Conservation (phyloP, 1,140 invertebrate species). For the Brachionus koreanus region DNA sequence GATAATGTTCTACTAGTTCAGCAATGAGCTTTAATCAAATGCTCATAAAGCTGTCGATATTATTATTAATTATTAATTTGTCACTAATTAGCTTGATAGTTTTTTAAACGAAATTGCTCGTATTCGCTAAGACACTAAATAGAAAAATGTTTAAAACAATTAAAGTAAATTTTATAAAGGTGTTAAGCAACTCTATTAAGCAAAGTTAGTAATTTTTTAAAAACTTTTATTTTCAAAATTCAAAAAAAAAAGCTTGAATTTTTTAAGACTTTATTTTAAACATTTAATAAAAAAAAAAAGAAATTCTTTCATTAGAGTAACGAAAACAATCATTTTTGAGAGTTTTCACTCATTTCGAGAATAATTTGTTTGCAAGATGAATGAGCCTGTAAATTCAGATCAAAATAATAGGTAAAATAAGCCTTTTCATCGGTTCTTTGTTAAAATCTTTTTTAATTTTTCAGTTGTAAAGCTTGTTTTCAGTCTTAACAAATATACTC, state of each 20-base stretch:
- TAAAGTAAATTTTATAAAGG: background rate
- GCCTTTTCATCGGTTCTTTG: background rate
- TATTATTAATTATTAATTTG: background rate
- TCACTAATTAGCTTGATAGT: background rate
- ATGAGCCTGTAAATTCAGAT: background rate
- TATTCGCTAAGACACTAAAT: conserved; percentile 1
- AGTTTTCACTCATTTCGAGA: background rate
- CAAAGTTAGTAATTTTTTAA: background rate
- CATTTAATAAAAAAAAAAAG: background rate
- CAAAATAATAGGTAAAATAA: conserved; percentile 20
- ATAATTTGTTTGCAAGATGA: conserved; percentile 35
- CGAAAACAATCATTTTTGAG: conserved; percentile 28
- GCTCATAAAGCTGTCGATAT: background rate
- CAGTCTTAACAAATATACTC: background rate
- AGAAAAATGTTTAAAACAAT: conserved; percentile 8
- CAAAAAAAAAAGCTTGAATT: conserved; percentile 5
- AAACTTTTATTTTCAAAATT: conserved; percentile 8
- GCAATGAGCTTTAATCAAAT: background rate
- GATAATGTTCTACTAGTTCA: background rate
- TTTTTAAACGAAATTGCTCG: background rate
- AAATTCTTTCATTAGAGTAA: background rate
- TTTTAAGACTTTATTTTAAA: background rate
- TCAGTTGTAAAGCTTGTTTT: conserved; percentile 2
- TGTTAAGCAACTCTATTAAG: background rate
- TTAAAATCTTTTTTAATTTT: background rate